Evolutionary conservation across 2,797 vertebrate species (phyloP).

Genomic region (Taenioides sp.): DNA sequence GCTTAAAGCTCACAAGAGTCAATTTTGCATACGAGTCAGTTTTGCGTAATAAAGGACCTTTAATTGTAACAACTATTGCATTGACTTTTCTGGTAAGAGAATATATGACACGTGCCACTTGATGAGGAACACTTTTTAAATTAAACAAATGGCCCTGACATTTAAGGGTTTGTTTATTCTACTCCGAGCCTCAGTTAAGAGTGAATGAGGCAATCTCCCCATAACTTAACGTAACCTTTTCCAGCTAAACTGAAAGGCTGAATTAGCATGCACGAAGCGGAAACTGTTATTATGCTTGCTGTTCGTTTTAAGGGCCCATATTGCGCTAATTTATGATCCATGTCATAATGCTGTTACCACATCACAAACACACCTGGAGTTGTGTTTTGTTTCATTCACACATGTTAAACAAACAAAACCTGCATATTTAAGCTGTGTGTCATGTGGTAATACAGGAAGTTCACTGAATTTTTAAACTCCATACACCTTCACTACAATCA

Average conservation of each 20-base stretch:
- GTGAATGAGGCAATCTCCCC: not conserved
- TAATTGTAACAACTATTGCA: not conserved
- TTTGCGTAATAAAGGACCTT: too few species aligned
- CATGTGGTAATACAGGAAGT: too few species aligned
- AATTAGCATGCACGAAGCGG: not conserved
- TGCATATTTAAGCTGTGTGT: too few species aligned
- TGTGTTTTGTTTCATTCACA: too few species aligned
- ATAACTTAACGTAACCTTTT: slow-evolving; percentile 1
- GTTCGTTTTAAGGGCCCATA: not conserved
- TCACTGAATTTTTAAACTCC: too few species aligned
- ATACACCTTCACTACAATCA: too few species aligned
- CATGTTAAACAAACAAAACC: too few species aligned
- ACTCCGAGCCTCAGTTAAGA: not conserved
- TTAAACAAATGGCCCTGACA: not conserved
- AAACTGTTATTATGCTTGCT: not conserved
- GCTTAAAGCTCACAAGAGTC: too few species aligned
- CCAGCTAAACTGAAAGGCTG: not conserved
- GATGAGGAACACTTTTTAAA: not conserved
- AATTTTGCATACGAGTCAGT: too few species aligned
- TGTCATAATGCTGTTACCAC: too few species aligned
- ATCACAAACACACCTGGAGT: too few species aligned
- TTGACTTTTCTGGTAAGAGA: not conserved
- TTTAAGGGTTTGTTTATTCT: not conserved
- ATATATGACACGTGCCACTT: not conserved
- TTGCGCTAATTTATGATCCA: too few species aligned